phyloP scores from a whole-genome alignment of 2,113 vertebrate species.

The Neopipo cinnamomea region DNA sequence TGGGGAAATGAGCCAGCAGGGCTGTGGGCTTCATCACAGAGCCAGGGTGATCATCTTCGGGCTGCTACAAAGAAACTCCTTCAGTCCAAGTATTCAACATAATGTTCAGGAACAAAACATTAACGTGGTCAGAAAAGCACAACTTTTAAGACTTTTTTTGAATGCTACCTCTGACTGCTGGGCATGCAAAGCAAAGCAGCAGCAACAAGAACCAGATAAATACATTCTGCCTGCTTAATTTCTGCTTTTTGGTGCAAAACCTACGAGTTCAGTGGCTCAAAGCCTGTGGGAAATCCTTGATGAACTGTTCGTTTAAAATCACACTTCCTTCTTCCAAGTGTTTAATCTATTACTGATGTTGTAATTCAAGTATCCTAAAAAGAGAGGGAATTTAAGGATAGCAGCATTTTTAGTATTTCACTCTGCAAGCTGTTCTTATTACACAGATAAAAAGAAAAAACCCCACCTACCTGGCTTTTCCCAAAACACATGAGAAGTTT shows the following conservation, averaged over 20 bases:
- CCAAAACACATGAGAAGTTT: not conserved
- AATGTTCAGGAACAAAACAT: not conserved
- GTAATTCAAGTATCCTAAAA: not conserved
- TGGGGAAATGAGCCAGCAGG: not conserved
- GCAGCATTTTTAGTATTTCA: not conserved
- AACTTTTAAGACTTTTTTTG: not conserved
- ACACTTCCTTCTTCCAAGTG: not conserved
- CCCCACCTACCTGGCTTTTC: not conserved
- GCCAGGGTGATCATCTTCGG: not conserved
- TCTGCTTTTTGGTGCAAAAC: not conserved
- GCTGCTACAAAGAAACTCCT: not conserved
- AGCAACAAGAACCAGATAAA: not conserved
- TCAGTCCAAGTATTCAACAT: not conserved
- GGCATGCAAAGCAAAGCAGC: not conserved
- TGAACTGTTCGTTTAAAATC: not conserved
- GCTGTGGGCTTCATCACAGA: not conserved
- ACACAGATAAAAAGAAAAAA: not conserved
- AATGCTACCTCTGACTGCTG: not conserved
- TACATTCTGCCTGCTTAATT: not conserved
- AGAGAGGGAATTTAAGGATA: not conserved
- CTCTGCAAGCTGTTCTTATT: not conserved
- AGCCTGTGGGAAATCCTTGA: fast-evolving
- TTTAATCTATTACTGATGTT: not conserved
- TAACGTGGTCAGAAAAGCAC: not conserved
- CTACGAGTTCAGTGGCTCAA: not conserved